phyloP scores from a whole-genome alignment of 2,797 vertebrate genomes.

The Pseudotriccus pelzelni region DNA sequence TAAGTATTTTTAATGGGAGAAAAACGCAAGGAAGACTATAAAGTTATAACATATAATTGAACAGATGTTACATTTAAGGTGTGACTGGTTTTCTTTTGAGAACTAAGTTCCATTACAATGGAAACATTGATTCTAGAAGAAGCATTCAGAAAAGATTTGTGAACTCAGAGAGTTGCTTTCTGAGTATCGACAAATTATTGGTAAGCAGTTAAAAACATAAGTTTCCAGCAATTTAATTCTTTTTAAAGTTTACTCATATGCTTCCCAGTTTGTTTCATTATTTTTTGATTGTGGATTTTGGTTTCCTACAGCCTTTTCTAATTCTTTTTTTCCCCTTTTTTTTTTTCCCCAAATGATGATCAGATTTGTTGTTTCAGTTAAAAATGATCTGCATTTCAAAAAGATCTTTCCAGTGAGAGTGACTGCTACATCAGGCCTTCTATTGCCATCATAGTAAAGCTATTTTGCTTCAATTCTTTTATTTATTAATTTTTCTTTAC shows the following conservation, averaged over 20 bases:
- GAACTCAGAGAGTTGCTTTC: not conserved
- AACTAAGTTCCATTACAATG: not conserved
- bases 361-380: not conserved
- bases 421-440: not conserved
- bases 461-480: not conserved
- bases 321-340: not conserved
- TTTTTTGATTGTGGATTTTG: not conserved
- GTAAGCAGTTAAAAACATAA: not conserved
- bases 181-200: not conserved
- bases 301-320: not conserved
- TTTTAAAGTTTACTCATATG: not conserved
- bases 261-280: not conserved
- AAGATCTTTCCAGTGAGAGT: not conserved
- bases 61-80: not conserved
- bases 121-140: not conserved
- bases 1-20: not conserved
- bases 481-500: not conserved
- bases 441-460: not conserved
- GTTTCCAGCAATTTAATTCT: not conserved
- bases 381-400: not conserved
- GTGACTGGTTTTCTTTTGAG: not conserved
- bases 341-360: no score
- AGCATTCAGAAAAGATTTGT: not conserved
- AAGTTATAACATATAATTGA: not conserved
- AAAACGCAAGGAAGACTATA: not conserved